Base-by-base conservation (phyloP, 2,888 invertebrate genomes). In the Drosophila algonquin region DNA sequence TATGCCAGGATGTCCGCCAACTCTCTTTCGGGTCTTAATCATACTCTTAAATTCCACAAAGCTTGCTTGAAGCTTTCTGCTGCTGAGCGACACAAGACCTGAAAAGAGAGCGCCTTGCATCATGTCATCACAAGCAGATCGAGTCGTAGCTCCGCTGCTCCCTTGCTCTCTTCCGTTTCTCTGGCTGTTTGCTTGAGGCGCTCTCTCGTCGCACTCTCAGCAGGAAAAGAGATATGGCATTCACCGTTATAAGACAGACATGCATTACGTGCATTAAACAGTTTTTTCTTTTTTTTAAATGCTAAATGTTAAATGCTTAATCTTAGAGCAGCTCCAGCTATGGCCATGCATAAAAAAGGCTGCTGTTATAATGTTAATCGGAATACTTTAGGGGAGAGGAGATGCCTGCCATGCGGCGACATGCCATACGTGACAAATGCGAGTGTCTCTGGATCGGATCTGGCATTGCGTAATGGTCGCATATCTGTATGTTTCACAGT, bases 391-490 rank as follows among this genome's bases (percentile, higher is more conserved):
- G 58, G 21, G 35, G 62, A 58, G 59, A 18, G 24, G 47, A 40
- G 14, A 7, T 7, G 27, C 27, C 27, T 24, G 27, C 27, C 27
- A 27, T 27, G 27, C 57, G 14, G n/a, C 51, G n/a, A 2, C 21
- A 21, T 21, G 21, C 21, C 21, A 35, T 46, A 63, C 65, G 68
- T 69, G 69, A 53, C 68, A 69, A 58, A 48, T 44, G 59, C 48
- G 40, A 59, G 16, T 50, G 32, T 40, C 61, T 73, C 58, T 57
- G 56, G 52, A n/a, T 64, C 53, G 24, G 54, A 35, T 44, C 44
- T 51, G 50, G 8, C 58, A 53, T 68, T 68, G 27, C 40, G 27
- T 16, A 50, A 60, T 54, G 50, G 24, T 30, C 24, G 16, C 55
- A 44, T 51, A 53, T 40, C 16, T 35, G 45, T 48, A 18, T 51